Percentiles rank a stretch among this genome's conserved stretches.
phyloP scores from a whole-genome alignment of 2,797 vertebrate species.

The Mus spretus region DNA sequence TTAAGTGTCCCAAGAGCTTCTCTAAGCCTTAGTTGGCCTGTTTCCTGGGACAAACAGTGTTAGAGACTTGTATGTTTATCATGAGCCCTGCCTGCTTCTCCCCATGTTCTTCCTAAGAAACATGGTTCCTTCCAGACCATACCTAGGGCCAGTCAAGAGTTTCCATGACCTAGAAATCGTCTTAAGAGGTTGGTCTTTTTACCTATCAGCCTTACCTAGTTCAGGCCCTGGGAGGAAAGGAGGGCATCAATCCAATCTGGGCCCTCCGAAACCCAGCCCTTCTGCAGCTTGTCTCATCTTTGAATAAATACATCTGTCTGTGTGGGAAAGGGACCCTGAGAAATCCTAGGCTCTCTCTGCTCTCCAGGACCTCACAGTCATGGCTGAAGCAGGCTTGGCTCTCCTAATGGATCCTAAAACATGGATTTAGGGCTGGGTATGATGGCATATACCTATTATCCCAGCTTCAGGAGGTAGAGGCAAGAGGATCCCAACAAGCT shows the following conservation, averaged over 20 bases:
- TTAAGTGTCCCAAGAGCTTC: background rate
- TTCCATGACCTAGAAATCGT: background rate
- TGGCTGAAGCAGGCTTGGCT: background rate
- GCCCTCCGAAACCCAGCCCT: background rate
- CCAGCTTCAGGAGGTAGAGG: background rate
- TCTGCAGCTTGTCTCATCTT: background rate
- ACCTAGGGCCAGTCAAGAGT: background rate
- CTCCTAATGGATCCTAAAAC: background rate
- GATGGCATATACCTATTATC: background rate
- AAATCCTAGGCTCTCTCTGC: background rate
- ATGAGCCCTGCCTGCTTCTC: background rate
- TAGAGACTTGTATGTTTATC: background rate
- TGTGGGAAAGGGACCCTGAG: background rate
- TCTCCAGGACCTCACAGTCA: background rate
- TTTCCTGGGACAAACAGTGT: background rate
- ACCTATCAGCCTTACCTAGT: background rate
- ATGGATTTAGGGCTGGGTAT: background rate
- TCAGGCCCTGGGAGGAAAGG: background rate
- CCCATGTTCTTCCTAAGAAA: background rate
- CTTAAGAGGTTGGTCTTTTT: background rate
- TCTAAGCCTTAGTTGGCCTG: background rate
- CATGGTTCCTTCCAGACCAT: background rate
- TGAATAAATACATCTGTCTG: background rate
- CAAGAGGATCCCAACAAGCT: background rate
- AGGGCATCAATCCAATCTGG: background rate